Evolutionary conservation across 23 tunicate genomes (phyloP).

Genomic region (Aplidium turbinatum): DNA sequence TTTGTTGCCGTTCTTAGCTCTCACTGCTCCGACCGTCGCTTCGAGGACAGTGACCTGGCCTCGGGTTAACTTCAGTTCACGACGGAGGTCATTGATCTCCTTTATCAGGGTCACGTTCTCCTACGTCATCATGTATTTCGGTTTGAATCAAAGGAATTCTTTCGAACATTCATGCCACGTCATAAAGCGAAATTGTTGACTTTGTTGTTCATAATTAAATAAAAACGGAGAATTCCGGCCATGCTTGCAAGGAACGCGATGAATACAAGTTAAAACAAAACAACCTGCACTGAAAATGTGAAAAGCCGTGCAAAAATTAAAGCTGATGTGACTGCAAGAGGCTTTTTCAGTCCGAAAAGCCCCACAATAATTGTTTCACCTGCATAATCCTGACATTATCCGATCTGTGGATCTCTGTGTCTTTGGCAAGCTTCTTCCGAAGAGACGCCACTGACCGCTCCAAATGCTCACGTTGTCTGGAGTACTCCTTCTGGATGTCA

Average conservation of each 20-base stretch:
- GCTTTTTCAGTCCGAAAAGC: too few species aligned
- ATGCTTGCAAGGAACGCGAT: too few species aligned
- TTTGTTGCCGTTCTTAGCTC: conserved; percentile 44
- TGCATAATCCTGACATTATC: conserved; percentile 98
- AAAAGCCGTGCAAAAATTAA: not conserved
- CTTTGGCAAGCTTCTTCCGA: conserved; percentile 90
- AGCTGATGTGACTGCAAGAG: not conserved
- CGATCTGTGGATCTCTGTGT: conserved; percentile 92
- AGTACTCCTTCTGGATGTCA: conserved; percentile 93
- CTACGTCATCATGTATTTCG: conserved; percentile 19
- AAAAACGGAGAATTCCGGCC: too few species aligned
- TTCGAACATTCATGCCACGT: not conserved
- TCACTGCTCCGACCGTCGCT: conserved; percentile 74
- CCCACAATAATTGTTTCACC: too few species aligned
- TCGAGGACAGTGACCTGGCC: conserved; percentile 77
- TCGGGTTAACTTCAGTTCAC: conserved; percentile 86
- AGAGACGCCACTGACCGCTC: conserved; percentile 89
- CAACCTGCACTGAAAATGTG: not conserved
- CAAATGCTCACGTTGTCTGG: conserved; percentile 95
- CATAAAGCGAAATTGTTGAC: too few species aligned
- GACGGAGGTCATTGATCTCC: conserved; percentile 94
- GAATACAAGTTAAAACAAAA: too few species aligned
- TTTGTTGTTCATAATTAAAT: too few species aligned
- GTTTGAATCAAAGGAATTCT: not conserved
- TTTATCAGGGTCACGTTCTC: conserved; percentile 91